Base-by-base conservation (phyloP, 2,888 invertebrate species). In the Timema cristinae region DNA sequence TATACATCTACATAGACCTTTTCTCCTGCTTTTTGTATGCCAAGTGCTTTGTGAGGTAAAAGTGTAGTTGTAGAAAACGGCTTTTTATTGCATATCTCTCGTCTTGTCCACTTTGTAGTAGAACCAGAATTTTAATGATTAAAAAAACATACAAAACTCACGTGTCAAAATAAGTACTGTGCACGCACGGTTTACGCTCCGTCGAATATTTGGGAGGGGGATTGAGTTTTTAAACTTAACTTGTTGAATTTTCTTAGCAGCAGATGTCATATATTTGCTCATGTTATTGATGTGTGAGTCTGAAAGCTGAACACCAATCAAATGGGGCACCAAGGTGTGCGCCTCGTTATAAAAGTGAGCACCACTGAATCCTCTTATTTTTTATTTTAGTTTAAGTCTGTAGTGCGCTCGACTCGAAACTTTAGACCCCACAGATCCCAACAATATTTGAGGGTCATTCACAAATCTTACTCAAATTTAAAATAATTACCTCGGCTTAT, bases 331-430 rank as follows among this genome's bases (percentile, higher is more conserved):
- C 32, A 32, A 32, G 15, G 32, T 66, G 69, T 48, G 54, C 71
- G 75, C 73, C 75, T 68, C 72, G 71, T 75, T 72, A 68, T 72
- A 75, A 73, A 73, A 73, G 73, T 72, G 75, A 75, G 75, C 74
- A 75, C 75, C 66, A 54, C 54, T 70, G 54, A 68, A 63, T 48
- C 63, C 63, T 48, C 9, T 63, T 63, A 32, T 32, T 32, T 32
- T 32, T 32, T 32, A 32, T 32, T 32, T 32, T 32, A 32, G 32
- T 32, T 32, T 32, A 32, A 32, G 32, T 32, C 32, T 32, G 32
- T 32, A 32, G 32, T 32, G 32, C 32, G 32, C 32, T 32, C 32
- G 32, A 32, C 32, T 32, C 32, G 32, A 32, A 32, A 32, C 32
- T 32, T 32, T 1, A 32, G 32, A 32, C 32, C 32, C 32, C 32